Evolutionary conservation across 2,113 vertebrate genomes (phyloP).

Genomic region (Condylura cristata): DNA sequence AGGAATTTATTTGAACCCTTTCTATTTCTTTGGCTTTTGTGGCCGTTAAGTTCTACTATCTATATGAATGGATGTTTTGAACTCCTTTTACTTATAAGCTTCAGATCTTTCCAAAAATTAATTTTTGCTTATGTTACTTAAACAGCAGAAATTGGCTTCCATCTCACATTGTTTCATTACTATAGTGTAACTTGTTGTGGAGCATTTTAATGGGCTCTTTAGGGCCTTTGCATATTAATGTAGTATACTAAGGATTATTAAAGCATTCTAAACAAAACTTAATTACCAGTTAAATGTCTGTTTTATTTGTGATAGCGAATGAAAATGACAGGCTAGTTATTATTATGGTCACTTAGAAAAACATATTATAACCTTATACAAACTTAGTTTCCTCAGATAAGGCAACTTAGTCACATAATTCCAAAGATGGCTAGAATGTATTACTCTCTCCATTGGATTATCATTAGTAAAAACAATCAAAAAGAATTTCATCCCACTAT

Average conservation of each 20-base stretch:
- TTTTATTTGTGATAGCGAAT: conserved; percentile 54
- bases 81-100: conserved; percentile 21
- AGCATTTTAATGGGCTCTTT: conserved; percentile 60
- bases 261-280: conserved; percentile 54
- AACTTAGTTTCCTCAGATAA: neutral
- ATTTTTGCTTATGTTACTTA: conserved; percentile 54
- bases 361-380: neutral
- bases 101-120: conserved; percentile 43
- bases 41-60: conserved; percentile 42
- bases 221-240: conserved; percentile 57
- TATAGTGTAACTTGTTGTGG: conserved; percentile 69
- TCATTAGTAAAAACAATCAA: neutral
- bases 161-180: conserved; percentile 56
- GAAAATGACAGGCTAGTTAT: conserved; percentile 43
- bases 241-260: conserved; percentile 43
- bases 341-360: neutral
- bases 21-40: conserved; percentile 41
- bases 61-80: conserved; percentile 49
- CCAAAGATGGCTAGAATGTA: neutral
- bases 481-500: neutral
- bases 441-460: neutral
- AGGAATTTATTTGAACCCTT: conserved; percentile 42
- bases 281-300: conserved; percentile 14
- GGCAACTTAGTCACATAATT: neutral
- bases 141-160: conserved; percentile 26